Percentiles rank a stretch among this genome's conserved stretches.
phyloP scores from a whole-genome alignment of 2,888 invertebrate genomes.

The Acanthococcus lagerstroemiae region DNA sequence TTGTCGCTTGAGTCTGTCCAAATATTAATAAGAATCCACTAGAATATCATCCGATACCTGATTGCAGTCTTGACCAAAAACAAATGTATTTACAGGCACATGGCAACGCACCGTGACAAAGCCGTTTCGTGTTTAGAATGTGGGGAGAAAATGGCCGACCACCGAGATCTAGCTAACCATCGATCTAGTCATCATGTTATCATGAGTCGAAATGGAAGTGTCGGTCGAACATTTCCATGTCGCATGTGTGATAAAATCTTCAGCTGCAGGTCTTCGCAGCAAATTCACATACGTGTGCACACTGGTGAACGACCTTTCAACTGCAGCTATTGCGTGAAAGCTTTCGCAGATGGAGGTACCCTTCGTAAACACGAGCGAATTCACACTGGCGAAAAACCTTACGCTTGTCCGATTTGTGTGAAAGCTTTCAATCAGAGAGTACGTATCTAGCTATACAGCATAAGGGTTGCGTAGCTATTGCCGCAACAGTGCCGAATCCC shows the following conservation, averaged over 20 bases:
- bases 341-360: conserved; percentile 79
- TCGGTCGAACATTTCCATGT: conserved; percentile 63
- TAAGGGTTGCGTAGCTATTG: neutral
- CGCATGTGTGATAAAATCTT: conserved; percentile 77
- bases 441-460: too few species aligned
- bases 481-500: neutral
- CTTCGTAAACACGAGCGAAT: conserved; percentile 74
- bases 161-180: conserved; percentile 58
- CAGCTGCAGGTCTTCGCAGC: conserved; percentile 52
- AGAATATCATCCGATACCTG: too few species aligned
- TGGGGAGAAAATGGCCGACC: conserved; percentile 60
- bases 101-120: conserved; percentile 61
- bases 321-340: conserved; percentile 79
- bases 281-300: conserved; percentile 76
- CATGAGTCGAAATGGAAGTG: conserved; percentile 40
- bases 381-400: conserved; percentile 75
- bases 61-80: too few species aligned
- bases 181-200: conserved; percentile 50
- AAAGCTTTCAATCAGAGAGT: conserved; percentile 70
- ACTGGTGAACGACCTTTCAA: conserved; percentile 76
- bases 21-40: too few species aligned
- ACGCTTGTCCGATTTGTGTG: conserved; percentile 76
- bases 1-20: too few species aligned
- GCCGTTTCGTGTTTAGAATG: conserved; percentile 59
- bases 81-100: conserved; percentile 52